phyloP scores from a whole-genome alignment of 2,888 invertebrate genomes.

The Drosophila leonis region DNA sequence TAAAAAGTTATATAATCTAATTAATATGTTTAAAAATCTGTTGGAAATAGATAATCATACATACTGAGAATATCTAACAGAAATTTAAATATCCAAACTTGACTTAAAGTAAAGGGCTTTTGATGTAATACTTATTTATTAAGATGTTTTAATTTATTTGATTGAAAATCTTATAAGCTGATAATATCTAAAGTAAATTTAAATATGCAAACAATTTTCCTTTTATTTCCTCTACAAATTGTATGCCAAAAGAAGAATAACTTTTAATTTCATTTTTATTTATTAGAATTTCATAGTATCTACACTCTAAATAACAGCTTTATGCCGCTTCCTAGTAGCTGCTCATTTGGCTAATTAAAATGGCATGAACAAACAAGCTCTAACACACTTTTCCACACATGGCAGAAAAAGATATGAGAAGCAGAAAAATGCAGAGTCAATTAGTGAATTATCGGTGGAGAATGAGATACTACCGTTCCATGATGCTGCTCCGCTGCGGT shows the following conservation, averaged over 20 bases:
- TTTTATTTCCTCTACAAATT: background rate
- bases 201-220: no score
- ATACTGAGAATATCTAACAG: no score
- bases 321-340: slow-evolving; percentile 3
- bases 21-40: no score
- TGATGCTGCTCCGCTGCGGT: slow-evolving; percentile 9
- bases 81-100: no score
- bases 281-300: background rate
- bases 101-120: no score
- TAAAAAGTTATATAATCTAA: no score
- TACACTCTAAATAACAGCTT: background rate
- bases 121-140: no score
- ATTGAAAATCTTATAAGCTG: no score
- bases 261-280: background rate
- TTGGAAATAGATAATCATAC: no score
- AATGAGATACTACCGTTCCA: slow-evolving; percentile 55
- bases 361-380: slow-evolving; percentile 64
- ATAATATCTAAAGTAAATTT: no score
- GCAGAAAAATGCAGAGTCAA: slow-evolving; percentile 36
- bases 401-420: background rate
- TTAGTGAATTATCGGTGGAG: slow-evolving; percentile 59
- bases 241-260: no score
- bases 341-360: slow-evolving; percentile 73
- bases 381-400: slow-evolving; percentile 11
- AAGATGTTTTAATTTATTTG: no score